Base-by-base conservation (phyloP, 2,113 vertebrate genomes). In the Caranx ignobilis region DNA sequence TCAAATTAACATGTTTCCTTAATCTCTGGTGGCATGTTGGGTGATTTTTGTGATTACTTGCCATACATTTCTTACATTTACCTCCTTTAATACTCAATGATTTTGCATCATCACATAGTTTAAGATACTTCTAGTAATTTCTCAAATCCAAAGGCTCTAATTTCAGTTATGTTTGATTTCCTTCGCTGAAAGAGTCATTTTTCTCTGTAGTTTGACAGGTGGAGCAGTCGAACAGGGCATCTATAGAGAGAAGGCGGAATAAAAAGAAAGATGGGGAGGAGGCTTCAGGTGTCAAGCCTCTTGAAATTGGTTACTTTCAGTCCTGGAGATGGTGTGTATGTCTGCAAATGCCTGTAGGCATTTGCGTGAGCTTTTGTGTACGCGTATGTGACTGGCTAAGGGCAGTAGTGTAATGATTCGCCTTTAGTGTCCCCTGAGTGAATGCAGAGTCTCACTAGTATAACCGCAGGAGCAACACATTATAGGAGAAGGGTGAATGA, bases 261-360 rank as follows among this genome's bases (percentile, higher is more conserved):
- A 79, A 62, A 59, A 50, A 61, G 55, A 12, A 45, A 62, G 15
- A 83, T 37, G 45, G 45, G 62, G 75, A 82, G 59, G 77, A 70
- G 71, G 79, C 68, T 75, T 81, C 65, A 89, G 87, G 83, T 90
- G 91, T 92, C 85, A 88, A 83, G 64, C 73, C 76, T 78, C 81
- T 82, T 82, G 86, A 93, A 92, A 94, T 91, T 81, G 77, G 81
- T 91, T 85, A 80, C 85, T 77, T 84, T 89, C 50, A 61, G 77
- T 88, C 75, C 52, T 76, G 77, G 70, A 81, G 74, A 63, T 76
- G 45, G 59, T 62, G 21, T 41, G 39, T 41, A 10, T 41, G 8
- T 41, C 75, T 65, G 77, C n/a, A 34, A 35, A 63, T 71, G 61
- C 59, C 72, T 4, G 10, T 16, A 21, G 32, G 39, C 47, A 1